Conservation (phyloP, 1,140 invertebrate genomes). For the Chironomus tepperi region DNA sequence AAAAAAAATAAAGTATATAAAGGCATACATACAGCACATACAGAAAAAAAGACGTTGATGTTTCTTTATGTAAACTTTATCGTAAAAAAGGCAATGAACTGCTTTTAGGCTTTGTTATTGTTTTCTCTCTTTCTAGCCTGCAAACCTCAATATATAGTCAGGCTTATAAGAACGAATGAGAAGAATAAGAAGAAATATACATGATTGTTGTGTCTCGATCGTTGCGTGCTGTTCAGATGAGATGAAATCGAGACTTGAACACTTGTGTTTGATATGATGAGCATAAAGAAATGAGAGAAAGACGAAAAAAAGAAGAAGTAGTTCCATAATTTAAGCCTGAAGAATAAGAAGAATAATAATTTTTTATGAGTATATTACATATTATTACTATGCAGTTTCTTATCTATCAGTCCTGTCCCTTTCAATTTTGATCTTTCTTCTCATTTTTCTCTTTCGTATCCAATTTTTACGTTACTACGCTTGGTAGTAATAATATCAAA, state of each 20-base stretch:
- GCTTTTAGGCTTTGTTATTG: slow-evolving; percentile 23
- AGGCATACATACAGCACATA: no score
- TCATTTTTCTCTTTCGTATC: background rate
- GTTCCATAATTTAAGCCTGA: no score
- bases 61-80: background rate
- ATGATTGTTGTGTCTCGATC: background rate
- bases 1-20: no score
- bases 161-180: no score
- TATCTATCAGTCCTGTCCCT: background rate
- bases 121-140: background rate
- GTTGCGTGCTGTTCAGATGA: background rate
- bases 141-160: background rate
- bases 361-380: slow-evolving; percentile 4
- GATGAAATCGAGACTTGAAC: slow-evolving; percentile 22
- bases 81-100: slow-evolving; percentile 16
- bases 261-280: background rate
- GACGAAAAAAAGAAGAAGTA: no score
- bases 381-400: slow-evolving; percentile 17
- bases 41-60: no score
- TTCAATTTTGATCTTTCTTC: background rate
- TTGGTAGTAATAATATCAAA: background rate
- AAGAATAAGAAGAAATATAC: no score
- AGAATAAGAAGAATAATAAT: background rate
- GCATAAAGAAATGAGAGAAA: no score
- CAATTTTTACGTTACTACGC: background rate